A percentile compares a stretch with the other conserved stretches of the same genome.
phyloP scores from a whole-genome alignment of 2,888 invertebrate species.

The Nomada lathburiana region DNA sequence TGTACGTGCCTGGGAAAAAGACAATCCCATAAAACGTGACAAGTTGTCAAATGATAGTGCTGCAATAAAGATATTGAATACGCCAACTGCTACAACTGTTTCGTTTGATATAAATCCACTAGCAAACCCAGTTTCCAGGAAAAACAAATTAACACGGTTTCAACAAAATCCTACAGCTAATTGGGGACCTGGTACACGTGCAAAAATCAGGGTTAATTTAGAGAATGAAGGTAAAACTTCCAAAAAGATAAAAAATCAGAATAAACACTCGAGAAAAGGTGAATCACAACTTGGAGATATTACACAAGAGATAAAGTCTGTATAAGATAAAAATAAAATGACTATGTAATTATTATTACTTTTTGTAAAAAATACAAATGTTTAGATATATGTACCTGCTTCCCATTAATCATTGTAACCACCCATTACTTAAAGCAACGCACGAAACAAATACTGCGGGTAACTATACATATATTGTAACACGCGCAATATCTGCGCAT shows the following conservation, averaged over 20 bases:
- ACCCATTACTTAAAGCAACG: not conserved
- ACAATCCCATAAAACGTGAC: constrained; percentile 88
- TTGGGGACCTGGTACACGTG: constrained; percentile 96
- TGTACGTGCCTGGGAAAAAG: constrained; percentile 91
- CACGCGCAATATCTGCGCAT: no score
- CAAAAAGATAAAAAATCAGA: constrained; percentile 89
- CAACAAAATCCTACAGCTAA: constrained; percentile 93
- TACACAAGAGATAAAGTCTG: not conserved
- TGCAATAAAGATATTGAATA: constrained; percentile 86
- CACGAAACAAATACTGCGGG: not conserved
- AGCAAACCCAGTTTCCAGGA: constrained; percentile 93
- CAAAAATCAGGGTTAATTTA: constrained; percentile 88
- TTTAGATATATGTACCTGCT: constrained; percentile 2
- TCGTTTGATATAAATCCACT: constrained; percentile 87
- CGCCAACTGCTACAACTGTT: constrained; percentile 85
- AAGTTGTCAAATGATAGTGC: constrained; percentile 86
- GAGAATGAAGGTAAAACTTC: constrained; percentile 84
- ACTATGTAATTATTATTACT: not conserved
- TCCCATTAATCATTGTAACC: not conserved
- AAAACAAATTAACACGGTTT: constrained; percentile 90
- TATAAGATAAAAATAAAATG: not conserved
- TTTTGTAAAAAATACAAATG: constrained; percentile 9
- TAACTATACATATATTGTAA: not conserved
- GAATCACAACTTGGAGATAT: not conserved
- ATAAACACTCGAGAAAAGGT: constrained; percentile 86